These are phyloP conservation scores for Pristionchus entomophagus DNA, from an alignment of 2,888 invertebrate genomes.

Conservation along the genomic window DNA sequence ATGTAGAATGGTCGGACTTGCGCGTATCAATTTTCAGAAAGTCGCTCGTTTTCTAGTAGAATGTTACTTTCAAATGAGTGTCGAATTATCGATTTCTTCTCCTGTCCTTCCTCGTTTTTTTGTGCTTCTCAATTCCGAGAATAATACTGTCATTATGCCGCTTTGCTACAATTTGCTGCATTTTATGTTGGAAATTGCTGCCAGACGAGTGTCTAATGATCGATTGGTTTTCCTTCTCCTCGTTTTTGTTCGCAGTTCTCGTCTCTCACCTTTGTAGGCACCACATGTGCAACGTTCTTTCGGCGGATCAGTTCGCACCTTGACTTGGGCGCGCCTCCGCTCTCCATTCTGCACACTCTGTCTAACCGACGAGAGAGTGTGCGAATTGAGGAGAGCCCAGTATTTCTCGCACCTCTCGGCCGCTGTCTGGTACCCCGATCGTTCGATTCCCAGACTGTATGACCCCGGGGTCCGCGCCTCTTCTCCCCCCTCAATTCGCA, in stretches of 20 bases:
- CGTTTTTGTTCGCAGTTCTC: background rate
- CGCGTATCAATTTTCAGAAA: too few species aligned
- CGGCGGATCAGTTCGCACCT: too few species aligned
- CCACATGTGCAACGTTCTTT: background rate
- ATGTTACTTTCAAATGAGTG: background rate
- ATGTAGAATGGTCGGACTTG: too few species aligned
- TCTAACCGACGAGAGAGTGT: too few species aligned
- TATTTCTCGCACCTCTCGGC: too few species aligned
- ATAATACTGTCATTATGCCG: too few species aligned
- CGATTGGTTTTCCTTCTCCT: background rate
- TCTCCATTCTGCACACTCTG: too few species aligned
- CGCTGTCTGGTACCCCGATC: background rate
- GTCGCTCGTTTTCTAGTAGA: too few species aligned
- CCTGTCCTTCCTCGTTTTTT: background rate
- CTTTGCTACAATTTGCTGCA: background rate
- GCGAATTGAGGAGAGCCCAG: too few species aligned
- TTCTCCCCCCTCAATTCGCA: background rate
- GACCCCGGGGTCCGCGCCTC: background rate
- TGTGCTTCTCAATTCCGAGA: background rate
- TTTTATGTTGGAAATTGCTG: background rate
- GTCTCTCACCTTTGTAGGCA: background rate
- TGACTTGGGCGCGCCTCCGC: too few species aligned
- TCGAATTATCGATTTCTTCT: background rate
- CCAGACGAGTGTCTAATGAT: background rate
- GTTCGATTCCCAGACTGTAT: background rate